Conservation (phyloP, 2,797 vertebrate species). For the Sebastes reedi region DNA sequence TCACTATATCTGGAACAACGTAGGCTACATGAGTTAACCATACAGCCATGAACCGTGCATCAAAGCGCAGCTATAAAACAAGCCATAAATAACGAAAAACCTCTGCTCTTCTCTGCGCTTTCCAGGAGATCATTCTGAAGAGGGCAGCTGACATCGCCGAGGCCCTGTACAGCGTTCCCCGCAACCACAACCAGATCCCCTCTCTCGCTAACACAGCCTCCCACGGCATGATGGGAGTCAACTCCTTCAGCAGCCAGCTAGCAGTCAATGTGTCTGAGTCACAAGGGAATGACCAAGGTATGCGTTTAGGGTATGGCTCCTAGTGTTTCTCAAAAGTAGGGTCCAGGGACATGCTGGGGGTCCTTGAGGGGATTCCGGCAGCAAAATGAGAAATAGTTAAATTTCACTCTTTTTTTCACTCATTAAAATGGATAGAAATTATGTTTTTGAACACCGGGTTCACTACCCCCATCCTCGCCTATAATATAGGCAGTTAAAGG, state of each 20-base stretch:
- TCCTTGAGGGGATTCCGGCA: constrained; percentile 30
- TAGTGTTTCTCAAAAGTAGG: constrained; percentile 52
- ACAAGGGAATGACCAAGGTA: constrained; percentile 98
- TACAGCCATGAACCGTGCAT: constrained; percentile 63
- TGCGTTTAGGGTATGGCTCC: constrained; percentile 60
- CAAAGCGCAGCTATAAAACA: constrained; percentile 64
- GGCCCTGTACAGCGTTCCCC: constrained; percentile 98
- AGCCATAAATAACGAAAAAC: constrained; percentile 62
- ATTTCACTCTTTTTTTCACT: constrained; percentile 6
- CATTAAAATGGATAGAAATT: constrained; percentile 32
- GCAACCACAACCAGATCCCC: constrained; percentile 99
- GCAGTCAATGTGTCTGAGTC: constrained; percentile 99
- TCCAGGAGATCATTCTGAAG: constrained; percentile 99
- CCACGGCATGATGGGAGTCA: constrained; percentile 99
- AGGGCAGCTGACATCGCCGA: constrained; percentile 98
- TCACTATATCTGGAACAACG: constrained; percentile 64
- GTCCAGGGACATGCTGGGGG: constrained; percentile 40
- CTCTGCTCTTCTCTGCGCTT: constrained; percentile 58
- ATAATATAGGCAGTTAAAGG: constrained; percentile 30
- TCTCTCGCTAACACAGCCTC: constrained; percentile 97
- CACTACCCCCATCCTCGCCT: not conserved
- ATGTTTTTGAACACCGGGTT: constrained; percentile 1
- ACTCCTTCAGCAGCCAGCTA: constrained; percentile 99
- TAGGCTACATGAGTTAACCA: constrained; percentile 57
- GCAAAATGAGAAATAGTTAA: constrained; percentile 38